Evolutionary conservation across 2,113 vertebrate genomes (phyloP).

Genomic region (Chamaea fasciata): DNA sequence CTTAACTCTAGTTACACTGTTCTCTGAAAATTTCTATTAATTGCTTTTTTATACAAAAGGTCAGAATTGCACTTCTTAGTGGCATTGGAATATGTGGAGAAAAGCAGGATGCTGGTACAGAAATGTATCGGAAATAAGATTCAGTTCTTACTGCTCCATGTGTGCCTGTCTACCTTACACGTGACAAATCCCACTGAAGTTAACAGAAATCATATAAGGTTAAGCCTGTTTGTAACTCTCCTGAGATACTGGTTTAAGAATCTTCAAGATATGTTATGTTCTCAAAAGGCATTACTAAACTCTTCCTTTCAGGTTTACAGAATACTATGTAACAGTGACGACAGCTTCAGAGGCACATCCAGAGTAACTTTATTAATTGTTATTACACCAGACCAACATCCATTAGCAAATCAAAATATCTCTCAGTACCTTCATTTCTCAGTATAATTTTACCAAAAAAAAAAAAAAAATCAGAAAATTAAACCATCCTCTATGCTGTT

Average conservation of each 20-base stretch:
- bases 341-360: slow-evolving; percentile 25
- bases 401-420: not conserved
- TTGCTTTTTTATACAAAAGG: slow-evolving; percentile 42
- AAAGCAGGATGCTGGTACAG: slow-evolving; percentile 7
- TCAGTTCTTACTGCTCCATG: not conserved
- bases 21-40: not conserved
- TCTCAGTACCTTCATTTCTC: not conserved
- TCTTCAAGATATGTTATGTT: slow-evolving; percentile 7
- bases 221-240: not conserved
- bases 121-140: not conserved
- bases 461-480: not conserved
- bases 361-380: not conserved
- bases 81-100: slow-evolving; percentile 26
- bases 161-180: not conserved
- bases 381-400: not conserved
- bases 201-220: not conserved
- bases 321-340: not conserved
- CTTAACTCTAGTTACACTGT: slow-evolving; percentile 8
- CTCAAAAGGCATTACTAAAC: slow-evolving; percentile 41
- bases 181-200: not conserved
- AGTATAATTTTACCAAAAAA: not conserved
- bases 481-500: not conserved
- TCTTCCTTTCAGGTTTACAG: slow-evolving; percentile 39
- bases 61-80: slow-evolving; percentile 47
- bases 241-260: not conserved